These are phyloP conservation scores for Philonicus albiceps DNA, from an alignment of 2,888 invertebrate genomes.

Conservation along the genomic window DNA sequence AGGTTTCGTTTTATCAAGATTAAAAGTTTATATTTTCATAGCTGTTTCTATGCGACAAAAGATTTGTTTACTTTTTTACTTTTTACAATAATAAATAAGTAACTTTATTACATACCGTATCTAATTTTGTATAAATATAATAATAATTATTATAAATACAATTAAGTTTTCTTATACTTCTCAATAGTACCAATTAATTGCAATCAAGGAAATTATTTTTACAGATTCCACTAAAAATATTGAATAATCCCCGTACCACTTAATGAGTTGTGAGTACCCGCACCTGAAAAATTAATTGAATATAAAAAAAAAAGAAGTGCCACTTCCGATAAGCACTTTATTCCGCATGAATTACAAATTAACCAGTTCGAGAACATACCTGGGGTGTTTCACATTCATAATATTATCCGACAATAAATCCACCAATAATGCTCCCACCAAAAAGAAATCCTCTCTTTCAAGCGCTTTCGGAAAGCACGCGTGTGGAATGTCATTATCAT, in stretches of 20 bases:
- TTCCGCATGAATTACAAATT: slow-evolving; percentile 11
- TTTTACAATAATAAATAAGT: no score
- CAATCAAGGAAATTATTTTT: not conserved
- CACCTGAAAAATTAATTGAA: not conserved
- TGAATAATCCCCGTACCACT: not conserved
- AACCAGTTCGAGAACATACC: not conserved
- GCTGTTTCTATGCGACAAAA: no score
- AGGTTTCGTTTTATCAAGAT: no score
- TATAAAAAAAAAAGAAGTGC: not conserved
- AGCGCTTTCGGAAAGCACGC: not conserved
- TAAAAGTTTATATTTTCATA: no score
- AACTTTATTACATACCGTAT: no score
- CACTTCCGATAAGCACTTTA: slow-evolving; percentile 13
- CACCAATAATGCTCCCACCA: not conserved
- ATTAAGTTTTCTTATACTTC: not conserved
- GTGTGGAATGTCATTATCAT: slow-evolving; percentile 32
- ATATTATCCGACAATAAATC: slow-evolving; percentile 26
- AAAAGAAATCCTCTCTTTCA: not conserved
- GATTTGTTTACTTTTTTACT: no score
- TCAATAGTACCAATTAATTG: not conserved
- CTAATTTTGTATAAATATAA: no score
- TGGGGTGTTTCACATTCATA: not conserved
- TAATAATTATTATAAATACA: no score
- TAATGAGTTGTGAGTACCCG: not conserved
- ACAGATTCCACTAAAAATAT: not conserved